A percentile compares a stretch with the other conserved stretches of the same genome.
Evolutionary conservation across 1,140 invertebrate species (phyloP).

Genomic region (Elymnias hypermnestra): DNA sequence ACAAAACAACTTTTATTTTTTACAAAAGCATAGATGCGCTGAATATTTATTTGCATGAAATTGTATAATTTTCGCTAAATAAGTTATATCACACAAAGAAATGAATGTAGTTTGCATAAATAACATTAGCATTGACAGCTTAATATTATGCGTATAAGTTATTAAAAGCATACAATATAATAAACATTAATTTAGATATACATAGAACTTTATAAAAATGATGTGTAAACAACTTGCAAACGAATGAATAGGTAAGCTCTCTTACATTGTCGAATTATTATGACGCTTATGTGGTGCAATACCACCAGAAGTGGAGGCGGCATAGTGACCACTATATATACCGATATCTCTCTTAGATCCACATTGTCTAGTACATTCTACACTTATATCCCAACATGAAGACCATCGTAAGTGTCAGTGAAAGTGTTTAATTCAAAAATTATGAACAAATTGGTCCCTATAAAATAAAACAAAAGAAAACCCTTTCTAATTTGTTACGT

Average conservation of each 20-base stretch:
- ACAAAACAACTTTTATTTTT: no score
- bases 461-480: no score
- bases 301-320: conserved; percentile 55
- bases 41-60: no score
- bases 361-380: conserved; percentile 67
- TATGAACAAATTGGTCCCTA: conserved; percentile 1
- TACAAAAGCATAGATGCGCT: no score
- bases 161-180: no score
- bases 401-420: conserved; percentile 65
- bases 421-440: conserved; percentile 27
- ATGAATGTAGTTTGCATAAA: no score
- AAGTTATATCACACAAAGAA: no score
- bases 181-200: no score
- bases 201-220: conserved; percentile 1
- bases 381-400: conserved; percentile 64
- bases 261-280: conserved; percentile 53
- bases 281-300: conserved; percentile 62
- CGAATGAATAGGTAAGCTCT: conserved; percentile 27
- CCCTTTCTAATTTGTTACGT: no score
- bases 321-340: conserved; percentile 58
- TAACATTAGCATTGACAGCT: no score
- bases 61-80: no score
- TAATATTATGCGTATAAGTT: no score
- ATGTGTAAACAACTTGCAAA: conserved; percentile 22
- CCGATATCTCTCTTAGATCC: conserved; percentile 57